Evolutionary conservation across 2,888 invertebrate genomes (phyloP).

Genomic region (Cremastinae sp.): DNA sequence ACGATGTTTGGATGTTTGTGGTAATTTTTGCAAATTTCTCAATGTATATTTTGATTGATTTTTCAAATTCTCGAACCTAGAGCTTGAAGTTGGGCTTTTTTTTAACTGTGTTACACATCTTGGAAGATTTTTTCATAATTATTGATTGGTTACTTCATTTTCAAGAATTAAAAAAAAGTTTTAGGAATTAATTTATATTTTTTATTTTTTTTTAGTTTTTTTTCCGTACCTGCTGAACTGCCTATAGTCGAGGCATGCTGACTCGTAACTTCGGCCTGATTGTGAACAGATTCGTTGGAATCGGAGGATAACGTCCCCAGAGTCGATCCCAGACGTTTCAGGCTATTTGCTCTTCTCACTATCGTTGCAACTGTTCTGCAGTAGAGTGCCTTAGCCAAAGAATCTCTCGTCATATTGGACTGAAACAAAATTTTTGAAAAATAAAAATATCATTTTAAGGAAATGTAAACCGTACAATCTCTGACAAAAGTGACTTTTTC

Average conservation of each 20-base stretch:
- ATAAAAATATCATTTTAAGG: too few species aligned
- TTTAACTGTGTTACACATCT: too few species aligned
- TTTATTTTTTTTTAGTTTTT: conserved; percentile 49
- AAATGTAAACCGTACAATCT: too few species aligned
- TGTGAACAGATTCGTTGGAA: conserved; percentile 95
- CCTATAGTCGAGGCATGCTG: conserved; percentile 93
- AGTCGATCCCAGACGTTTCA: conserved; percentile 92
- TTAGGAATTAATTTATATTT: neutral
- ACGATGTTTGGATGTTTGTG: too few species aligned
- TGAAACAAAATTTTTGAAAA: conserved; percentile 65
- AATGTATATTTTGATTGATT: too few species aligned
- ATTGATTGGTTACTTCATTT: too few species aligned
- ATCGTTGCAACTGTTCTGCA: conserved; percentile 97
- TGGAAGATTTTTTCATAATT: too few species aligned
- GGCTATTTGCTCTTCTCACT: conserved; percentile 94
- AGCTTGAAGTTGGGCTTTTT: too few species aligned
- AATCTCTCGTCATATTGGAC: conserved; percentile 93
- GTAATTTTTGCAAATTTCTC: too few species aligned
- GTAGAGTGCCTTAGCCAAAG: conserved; percentile 94
- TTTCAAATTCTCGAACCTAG: too few species aligned
- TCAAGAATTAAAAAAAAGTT: too few species aligned
- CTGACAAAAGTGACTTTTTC: too few species aligned
- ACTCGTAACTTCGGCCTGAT: conserved; percentile 91
- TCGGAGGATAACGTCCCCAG: conserved; percentile 92
- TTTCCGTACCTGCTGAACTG: conserved; percentile 75